phyloP scores from a whole-genome alignment of 1,140 invertebrate genomes.

The Eupristina koningsbergeri region DNA sequence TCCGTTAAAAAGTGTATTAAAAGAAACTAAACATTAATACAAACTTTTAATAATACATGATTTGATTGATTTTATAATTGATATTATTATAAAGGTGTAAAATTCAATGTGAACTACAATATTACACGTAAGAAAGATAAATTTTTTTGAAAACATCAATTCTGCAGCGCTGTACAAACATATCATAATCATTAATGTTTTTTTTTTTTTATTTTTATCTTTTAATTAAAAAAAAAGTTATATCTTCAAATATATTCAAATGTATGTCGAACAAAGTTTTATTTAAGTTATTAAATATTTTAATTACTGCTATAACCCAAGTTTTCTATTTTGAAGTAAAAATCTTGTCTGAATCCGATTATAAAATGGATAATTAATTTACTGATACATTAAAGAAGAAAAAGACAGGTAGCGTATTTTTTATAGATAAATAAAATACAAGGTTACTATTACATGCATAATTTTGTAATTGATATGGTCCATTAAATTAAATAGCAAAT shows the following conservation, averaged over 20 bases:
- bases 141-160: no score
- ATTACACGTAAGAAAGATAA: no score
- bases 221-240: background rate
- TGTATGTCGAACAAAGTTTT: background rate
- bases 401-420: background rate
- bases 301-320: background rate
- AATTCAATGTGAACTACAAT: no score
- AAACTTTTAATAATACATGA: no score
- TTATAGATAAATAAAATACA: background rate
- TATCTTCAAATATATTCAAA: background rate
- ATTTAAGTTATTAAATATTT: no score
- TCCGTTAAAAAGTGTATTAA: no score
- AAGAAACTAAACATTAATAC: no score
- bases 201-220: no score
- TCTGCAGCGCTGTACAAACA: no score
- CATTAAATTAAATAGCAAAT: constrained; percentile 21
- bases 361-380: background rate
- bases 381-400: background rate
- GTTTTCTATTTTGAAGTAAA: background rate
- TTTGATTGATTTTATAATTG: no score
- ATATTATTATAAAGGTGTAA: no score
- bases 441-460: constrained; percentile 8
- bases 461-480: constrained; percentile 3
- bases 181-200: no score
- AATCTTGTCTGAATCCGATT: background rate